Base-by-base conservation (phyloP, 2,797 vertebrate genomes). In the Pangasius macronema region DNA sequence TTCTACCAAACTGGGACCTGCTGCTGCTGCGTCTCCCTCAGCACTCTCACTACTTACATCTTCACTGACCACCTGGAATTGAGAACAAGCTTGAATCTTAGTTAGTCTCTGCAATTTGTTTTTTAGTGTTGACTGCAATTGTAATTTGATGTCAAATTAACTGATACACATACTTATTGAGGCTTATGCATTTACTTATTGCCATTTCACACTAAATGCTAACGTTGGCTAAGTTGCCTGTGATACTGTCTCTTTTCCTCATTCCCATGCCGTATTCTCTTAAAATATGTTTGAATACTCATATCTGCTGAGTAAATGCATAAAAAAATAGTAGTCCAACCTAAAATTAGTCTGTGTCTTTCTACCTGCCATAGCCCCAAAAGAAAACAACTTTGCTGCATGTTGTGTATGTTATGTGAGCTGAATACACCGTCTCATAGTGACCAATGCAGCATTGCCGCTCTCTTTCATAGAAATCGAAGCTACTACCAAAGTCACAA, bases 301-400 rank as follows among this genome's bases (percentile, higher is more conserved):
- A 84, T 57, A 77, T 57, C 9, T 57, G 61, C 81, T 84, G 72
- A 68, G 82, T 57, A 87, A 87, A 84, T 79, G 61, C 80, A 75
- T 51, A 13, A 36, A 36, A 42, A 84, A 75, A 77, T 59, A 30
- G 30, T 55, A 46, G 0, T 3, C 72, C 61, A 68, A 59, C 61
- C 30, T 79, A 87, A 42, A 76, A n/a, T 83, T 87, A 83, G 20
- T 84, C 75, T 87, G 22, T 87, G 22, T 61, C 24, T 27, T 61
- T 61, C 59, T 61, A 61, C 27, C 59, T 27, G 59, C 22, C 82
- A 84, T 57, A 79, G 73, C 8, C 42, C 14, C 3, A 83, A 53
- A 4, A 33, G n/a, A 67, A 68, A 3, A 87, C 80, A 83, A 46
- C 65, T 30, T 46, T 72, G 68, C 46, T 75, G 68, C 65, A 67